Percentiles rank a stretch among this genome's conserved stretches.
phyloP scores from a whole-genome alignment of 2,113 vertebrate species.

The Sialia sialis region DNA sequence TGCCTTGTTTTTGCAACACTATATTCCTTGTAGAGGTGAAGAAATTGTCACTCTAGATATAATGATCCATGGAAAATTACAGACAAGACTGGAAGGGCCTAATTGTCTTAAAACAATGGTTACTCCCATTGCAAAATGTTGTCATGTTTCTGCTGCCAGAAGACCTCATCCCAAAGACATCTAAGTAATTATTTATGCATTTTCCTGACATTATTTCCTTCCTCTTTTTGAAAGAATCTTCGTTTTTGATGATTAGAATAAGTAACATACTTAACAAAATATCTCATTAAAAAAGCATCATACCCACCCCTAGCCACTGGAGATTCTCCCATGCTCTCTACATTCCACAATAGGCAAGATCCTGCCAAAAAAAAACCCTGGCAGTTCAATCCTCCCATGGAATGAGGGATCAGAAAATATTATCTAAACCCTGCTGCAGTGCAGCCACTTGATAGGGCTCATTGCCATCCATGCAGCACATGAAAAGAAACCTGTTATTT shows the following conservation, averaged over 20 bases:
- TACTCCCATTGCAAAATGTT: background rate
- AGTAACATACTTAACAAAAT: background rate
- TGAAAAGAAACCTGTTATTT: background rate
- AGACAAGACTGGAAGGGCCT: background rate
- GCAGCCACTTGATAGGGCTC: background rate
- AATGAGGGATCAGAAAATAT: conserved; percentile 8
- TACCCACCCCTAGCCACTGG: background rate
- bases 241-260: background rate
- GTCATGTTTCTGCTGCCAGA: background rate
- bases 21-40: background rate
- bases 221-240: background rate
- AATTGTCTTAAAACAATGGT: background rate
- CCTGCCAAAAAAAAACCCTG: background rate
- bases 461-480: background rate
- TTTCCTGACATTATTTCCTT: background rate
- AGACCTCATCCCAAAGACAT: background rate
- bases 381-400: background rate
- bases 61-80: background rate
- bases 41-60: background rate
- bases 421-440: background rate
- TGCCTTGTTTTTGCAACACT: background rate
- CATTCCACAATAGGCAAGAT: background rate
- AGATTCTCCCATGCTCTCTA: background rate
- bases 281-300: background rate
- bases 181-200: background rate